Conservation (phyloP, 2,888 invertebrate species). For the Rapana venosa region DNA sequence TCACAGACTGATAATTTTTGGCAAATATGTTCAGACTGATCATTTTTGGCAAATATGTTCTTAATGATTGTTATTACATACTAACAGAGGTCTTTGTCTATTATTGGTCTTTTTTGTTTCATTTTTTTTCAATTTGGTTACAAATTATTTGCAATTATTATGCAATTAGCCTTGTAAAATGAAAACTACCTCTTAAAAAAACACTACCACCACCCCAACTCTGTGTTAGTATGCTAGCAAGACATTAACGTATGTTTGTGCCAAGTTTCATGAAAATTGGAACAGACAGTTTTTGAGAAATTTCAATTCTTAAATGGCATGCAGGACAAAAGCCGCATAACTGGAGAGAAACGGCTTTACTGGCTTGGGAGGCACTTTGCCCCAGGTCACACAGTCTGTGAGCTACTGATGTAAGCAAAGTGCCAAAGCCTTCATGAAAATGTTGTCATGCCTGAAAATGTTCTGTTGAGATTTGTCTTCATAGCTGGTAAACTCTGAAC, state of each 20-base stretch:
- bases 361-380: no score
- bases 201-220: no score
- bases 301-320: neutral
- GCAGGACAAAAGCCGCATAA: neutral
- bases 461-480: no score
- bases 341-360: neutral
- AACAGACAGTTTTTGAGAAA: slow-evolving; percentile 4
- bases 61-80: neutral
- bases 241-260: neutral
- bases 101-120: neutral
- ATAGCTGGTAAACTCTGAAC: no score
- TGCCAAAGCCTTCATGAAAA: no score
- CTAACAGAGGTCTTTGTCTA: neutral
- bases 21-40: no score
- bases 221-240: neutral
- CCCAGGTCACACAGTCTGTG: no score
- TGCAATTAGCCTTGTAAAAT: neutral
- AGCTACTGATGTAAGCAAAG: no score
- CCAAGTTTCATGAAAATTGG: neutral
- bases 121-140: slow-evolving; percentile 22
- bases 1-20: no score
- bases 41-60: neutral
- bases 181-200: neutral
- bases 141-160: neutral
- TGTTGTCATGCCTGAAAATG: no score